Evolutionary conservation across 2,113 vertebrate species (phyloP), one percentile per base, ranked within the genome.

Genomic region (Oreochromis aureus): DNA sequence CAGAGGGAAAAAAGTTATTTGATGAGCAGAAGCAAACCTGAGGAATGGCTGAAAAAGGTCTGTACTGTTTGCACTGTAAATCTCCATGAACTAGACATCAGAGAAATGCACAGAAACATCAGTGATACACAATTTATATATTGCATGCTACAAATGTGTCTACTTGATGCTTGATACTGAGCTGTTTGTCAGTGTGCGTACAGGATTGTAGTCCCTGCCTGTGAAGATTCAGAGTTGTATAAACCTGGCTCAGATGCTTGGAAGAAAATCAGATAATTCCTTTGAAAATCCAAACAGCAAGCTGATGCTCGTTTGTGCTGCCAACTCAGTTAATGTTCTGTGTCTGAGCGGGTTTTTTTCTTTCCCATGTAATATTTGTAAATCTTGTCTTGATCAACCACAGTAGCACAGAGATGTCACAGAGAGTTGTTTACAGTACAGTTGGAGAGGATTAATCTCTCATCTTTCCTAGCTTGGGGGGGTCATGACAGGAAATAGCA

Each of bases 251-350:
- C 82, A 27, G 44, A 54, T 19, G 22, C 81, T 53, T 59, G 82
- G 83, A 83, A 81, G 36, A 44, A 80, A 79, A 80, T 61, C 86
- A n/a, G 54, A 86, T 86, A 85, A 88, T 80, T 86, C 32, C 78
- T 82, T 39, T 87, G 69, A 81, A 88, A 89, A 54, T 61, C 58
- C 53, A 87, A 87, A 79, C 24, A 55, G 58, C 22, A 83, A 79
- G n/a, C 53, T 34, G 54, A 89, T 44, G 78, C 73, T 58, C 1
- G 1, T 86, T 80, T 56, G 84, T 3, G 48, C 69, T 81, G 84
- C 91, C 89, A 91, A 48, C 51, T 76, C 84, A 16, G 84, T 61
- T 36, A 48, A 80, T 13, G 85, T 69, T 4, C n/a, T 80, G 44
- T 44, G 79, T 79, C 41, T 55, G 36, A 36, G n/a, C 8, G 1